Evolutionary conservation across 2,888 invertebrate species (phyloP), one percentile per base, ranked within the genome.

Genomic region (Gibbula magus): DNA sequence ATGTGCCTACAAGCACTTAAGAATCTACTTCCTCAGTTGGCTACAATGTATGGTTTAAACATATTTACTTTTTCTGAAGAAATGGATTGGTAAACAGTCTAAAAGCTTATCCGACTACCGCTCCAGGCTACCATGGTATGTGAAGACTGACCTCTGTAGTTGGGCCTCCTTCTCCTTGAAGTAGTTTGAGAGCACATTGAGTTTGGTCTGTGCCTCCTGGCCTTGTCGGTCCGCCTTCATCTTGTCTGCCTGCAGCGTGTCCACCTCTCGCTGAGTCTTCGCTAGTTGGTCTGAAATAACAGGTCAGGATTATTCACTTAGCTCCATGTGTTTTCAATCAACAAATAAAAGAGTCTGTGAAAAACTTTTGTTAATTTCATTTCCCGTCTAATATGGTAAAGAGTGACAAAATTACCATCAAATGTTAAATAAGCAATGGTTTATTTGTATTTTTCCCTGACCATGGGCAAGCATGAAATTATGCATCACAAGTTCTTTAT

Each of bases 111-210:
- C n/a, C n/a, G n/a, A 22, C 22, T 61, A n/a, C n/a, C 8, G 35
- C 45, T 10, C 1, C 13, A 1, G 45, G 45, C 45, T 13, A 45
- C 45, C n/a, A 67, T 25, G 2, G n/a, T n/a, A 35, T 10, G 8
- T 4, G n/a, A 25, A 29, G 5, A 29, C 85, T 79, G 82, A 92
- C 93, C 89, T 91, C 80, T 97, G 95, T 74, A 97, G 94, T 93
- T 97, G 96, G 18, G 95, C 94, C 93, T 98, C 98, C 88, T 96
- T 96, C 85, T 98, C 97, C 90, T 97, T 96, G 93, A 98, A 98
- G 93, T 97, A 98, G 90, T 96, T 96, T 0, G 96, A 96, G 56
- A 98, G 94, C 0, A 98, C 97, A 90, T 96, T 96, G 1, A 98
- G 94, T 88, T 96, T 95, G 0, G 97, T 97, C 87, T 95, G 94